Base-by-base conservation (phyloP, 2,888 invertebrate genomes). In the Neocrepidodera transversa region DNA sequence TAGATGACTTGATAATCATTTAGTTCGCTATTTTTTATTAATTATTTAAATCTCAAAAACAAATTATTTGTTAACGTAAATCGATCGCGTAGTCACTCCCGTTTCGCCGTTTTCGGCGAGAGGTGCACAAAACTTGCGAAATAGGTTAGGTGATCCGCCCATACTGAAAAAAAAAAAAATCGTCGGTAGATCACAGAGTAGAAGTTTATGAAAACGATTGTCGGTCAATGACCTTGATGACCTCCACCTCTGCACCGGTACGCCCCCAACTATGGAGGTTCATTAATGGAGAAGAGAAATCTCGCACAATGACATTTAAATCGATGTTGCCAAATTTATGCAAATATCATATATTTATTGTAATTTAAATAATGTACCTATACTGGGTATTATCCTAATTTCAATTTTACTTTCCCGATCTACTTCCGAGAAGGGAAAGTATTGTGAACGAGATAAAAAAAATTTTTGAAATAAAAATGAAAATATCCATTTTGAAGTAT, bases 171-270 rank as follows among this genome's bases (percentile, higher is more conserved):
- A 50, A 35, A 50, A 74, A 48, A 49, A 50, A 35, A 50, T 70
- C 71, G 74, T 70, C 75, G 76, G 76, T 78, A 77, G 74, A 78
- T 77, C 77, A 76, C 78, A 71, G 68, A 76, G 76, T n/a, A n/a
- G n/a, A n/a, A 71, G 68, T 68, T 61, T 58, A 60, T 64, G 63
- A 66, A 45, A 69, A 75, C 73, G 68, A 72, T 74, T 75, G 74
- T 70, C 75, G 77, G 77, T 78, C 76, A 76, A 72, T 72, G 76
- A 77, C 76, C 76, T 66, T 65, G 61, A 60, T 78, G 78, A 78
- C 78, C 78, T 77, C 76, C 73, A 77, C 76, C 75, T 75, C 74
- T 76, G 23, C 50, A 35, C n/a, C 18, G 48, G 60, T 68, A 74
- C 76, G 76, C 76, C 78, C 76, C 75, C 78, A 70, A 72, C 69